Evolutionary conservation across 2,888 invertebrate species (phyloP), one percentile per base, ranked within the genome.

Genomic region (Drosophila limbata): DNA sequence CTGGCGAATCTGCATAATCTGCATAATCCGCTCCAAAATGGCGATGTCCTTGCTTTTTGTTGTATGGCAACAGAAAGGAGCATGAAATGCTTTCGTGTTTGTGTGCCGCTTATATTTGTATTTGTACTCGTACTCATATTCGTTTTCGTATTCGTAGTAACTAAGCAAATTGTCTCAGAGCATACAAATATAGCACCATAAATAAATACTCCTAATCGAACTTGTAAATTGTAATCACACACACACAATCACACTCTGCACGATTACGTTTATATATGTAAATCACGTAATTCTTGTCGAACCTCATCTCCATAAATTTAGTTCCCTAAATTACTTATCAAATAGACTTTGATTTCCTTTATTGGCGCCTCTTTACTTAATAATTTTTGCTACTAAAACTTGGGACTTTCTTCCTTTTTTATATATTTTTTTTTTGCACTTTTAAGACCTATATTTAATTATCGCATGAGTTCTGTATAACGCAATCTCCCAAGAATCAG

Each of bases 71-170:
- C 37, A n/a, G 31, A 17, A 37, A 62, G 50, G 17, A 73, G 78
- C 78, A 76, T 76, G 76, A 50, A 42, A 25, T 59, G 64, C 78
- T 69, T 73, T 61, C 33, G 50, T 69, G 48, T 48, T 52, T 52
- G 51, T 62, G 61, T 69, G 56, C 62, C 39, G 45, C 40, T 69
- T 47, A n/a, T 50, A 33, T 13, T 40, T 28, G 11, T 8, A 33
- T 2, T 35, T 40, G 28, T 28, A 52, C 8, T 28, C 39, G 17
- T 31, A 53, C 19, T 31, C 39, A 13, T 28, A 48, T 25, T 69
- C 35, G 25, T 52, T 25, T 3, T 40, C 17, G 57, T 55, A 63
- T 60, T 42, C 25, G 44, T 64, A 68, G 63, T 39, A 42, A 51
- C 40, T 64, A 69, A 69, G 69, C 64, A 57, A 75, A 59, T 63